Conservation (phyloP, 2,888 invertebrate genomes). For the Danaus chrysippus region DNA sequence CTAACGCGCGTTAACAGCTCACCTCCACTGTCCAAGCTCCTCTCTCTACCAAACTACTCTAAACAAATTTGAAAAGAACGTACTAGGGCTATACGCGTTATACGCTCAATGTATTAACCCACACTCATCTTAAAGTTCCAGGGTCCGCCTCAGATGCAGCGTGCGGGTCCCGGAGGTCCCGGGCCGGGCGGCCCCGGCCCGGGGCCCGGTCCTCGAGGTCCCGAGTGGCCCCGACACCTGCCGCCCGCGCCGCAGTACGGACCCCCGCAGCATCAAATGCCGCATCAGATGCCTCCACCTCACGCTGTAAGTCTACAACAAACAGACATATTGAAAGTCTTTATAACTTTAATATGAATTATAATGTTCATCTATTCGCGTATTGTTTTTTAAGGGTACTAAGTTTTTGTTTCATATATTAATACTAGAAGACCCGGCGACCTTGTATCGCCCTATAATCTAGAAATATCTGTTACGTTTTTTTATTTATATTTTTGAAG, state of each 20-base stretch:
- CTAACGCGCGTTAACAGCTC: too few relatives aligned
- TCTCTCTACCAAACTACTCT: too few relatives aligned
- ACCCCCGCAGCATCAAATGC: slow-evolving; percentile 71
- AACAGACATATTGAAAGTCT: neutral
- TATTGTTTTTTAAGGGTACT: too few relatives aligned
- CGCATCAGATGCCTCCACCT: slow-evolving; percentile 70
- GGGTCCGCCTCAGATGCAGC: slow-evolving; percentile 42
- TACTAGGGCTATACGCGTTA: too few relatives aligned
- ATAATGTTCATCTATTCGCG: neutral
- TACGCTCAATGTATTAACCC: too few relatives aligned
- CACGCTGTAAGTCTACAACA: slow-evolving; percentile 52
- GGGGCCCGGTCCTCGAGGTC: slow-evolving; percentile 56
- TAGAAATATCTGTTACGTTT: too few relatives aligned
- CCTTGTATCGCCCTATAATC: too few relatives aligned
- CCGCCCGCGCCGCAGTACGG: slow-evolving; percentile 67
- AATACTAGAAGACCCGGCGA: too few relatives aligned
- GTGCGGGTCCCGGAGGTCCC: slow-evolving; percentile 29
- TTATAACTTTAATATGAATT: neutral
- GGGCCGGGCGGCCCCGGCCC: slow-evolving; percentile 39
- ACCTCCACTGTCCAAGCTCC: too few relatives aligned
- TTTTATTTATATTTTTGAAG: too few relatives aligned
- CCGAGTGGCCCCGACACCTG: slow-evolving; percentile 69
- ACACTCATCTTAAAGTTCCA: slow-evolving; percentile 48
- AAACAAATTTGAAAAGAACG: too few relatives aligned
- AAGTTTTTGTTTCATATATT: too few relatives aligned